Percentiles rank a stretch among this genome's conserved stretches.
phyloP scores from a whole-genome alignment of 2,888 invertebrate species.

The Eulithis testata region DNA sequence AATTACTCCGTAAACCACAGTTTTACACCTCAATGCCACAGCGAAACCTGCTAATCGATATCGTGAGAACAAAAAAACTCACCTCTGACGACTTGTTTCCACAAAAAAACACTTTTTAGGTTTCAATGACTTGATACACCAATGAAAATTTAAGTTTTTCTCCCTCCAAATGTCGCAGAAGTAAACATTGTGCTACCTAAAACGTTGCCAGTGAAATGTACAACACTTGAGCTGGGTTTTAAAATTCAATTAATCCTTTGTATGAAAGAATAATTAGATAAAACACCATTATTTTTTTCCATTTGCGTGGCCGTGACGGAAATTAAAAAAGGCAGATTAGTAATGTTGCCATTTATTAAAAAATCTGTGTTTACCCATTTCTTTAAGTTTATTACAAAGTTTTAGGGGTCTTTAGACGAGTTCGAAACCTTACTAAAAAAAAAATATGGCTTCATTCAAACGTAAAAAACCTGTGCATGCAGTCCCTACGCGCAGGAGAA shows the following conservation, averaged over 20 bases:
- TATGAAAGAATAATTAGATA: constrained; percentile 52
- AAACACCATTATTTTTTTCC: constrained; percentile 58
- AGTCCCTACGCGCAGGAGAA: too few species aligned
- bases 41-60: constrained; percentile 62
- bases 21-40: constrained; percentile 25
- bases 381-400: constrained; percentile 27
- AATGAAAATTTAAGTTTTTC: constrained; percentile 36
- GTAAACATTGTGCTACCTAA: constrained; percentile 25
- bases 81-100: constrained; percentile 55
- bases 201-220: constrained; percentile 19
- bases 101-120: constrained; percentile 65
- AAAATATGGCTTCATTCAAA: too few species aligned
- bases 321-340: constrained; percentile 41
- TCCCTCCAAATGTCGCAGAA: constrained; percentile 38
- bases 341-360: constrained; percentile 38
- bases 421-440: neutral
- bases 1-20: constrained; percentile 28
- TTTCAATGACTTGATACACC: constrained; percentile 36
- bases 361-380: constrained; percentile 29
- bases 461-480: too few species aligned
- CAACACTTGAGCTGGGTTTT: constrained; percentile 9
- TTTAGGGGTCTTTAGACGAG: constrained; percentile 27
- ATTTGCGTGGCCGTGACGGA: constrained; percentile 51
- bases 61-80: constrained; percentile 59
- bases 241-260: constrained; percentile 21